Percentiles rank a stretch among this genome's conserved stretches.
phyloP scores from a whole-genome alignment of 1,140 invertebrate genomes.

The Trichonephila clavata region DNA sequence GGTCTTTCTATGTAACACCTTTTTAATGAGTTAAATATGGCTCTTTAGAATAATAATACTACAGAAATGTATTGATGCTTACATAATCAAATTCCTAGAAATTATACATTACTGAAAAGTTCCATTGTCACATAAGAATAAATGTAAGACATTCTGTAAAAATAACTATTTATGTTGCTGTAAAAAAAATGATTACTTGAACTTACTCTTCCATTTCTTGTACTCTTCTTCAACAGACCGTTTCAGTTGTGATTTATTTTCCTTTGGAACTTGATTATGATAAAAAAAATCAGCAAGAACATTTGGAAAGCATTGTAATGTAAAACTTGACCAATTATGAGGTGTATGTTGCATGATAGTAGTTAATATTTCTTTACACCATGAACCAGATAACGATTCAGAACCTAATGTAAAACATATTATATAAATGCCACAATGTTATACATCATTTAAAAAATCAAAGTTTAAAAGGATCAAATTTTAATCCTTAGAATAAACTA shows the following conservation, averaged over 20 bases:
- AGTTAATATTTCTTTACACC: conserved; percentile 94
- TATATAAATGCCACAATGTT: too few relatives aligned
- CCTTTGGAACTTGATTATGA: conserved; percentile 65
- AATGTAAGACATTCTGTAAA: too few relatives aligned
- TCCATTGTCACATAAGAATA: too few relatives aligned
- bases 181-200: too few relatives aligned
- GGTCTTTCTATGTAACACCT: too few relatives aligned
- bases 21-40: too few relatives aligned
- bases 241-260: conserved; percentile 78
- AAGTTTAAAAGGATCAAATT: background rate
- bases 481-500: background rate
- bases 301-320: conserved; percentile 93
- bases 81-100: too few relatives aligned
- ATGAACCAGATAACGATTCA: conserved; percentile 87
- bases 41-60: too few relatives aligned
- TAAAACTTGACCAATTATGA: conserved; percentile 96
- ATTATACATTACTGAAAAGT: too few relatives aligned
- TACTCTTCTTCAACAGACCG: conserved; percentile 96
- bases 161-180: too few relatives aligned
- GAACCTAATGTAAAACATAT: conserved; percentile 78
- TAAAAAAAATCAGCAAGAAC: conserved; percentile 92
- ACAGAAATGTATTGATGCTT: too few relatives aligned
- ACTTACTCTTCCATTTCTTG: conserved; percentile 91
- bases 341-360: conserved; percentile 97
- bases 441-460: too few relatives aligned